Conservation (phyloP, 2,113 vertebrate species). For the Callorhinus ursinus region DNA sequence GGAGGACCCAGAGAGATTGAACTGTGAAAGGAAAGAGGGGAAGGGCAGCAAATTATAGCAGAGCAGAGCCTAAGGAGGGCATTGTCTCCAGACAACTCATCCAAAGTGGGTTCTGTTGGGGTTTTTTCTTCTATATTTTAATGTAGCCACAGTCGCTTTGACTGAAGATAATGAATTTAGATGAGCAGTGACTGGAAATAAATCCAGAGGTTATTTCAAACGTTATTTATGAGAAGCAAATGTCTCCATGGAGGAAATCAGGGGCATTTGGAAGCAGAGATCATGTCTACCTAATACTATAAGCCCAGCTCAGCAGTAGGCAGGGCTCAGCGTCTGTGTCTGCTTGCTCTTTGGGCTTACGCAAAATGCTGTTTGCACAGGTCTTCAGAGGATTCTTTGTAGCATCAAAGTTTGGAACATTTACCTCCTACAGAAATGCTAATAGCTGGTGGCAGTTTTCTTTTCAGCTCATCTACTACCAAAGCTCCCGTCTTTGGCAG, state of each 20-base stretch:
- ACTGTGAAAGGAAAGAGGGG: not conserved
- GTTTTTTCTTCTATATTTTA: conserved; percentile 47
- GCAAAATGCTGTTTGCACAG: not conserved
- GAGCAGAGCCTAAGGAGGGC: not conserved
- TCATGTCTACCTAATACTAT: not conserved
- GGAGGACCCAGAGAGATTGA: not conserved
- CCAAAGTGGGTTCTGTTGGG: not conserved
- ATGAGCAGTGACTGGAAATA: not conserved
- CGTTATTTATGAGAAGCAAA: conserved; percentile 37
- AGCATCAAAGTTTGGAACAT: conserved; percentile 56
- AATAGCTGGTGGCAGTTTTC: conserved; percentile 65
- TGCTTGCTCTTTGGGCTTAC: accelerated
- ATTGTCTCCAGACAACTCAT: not conserved
- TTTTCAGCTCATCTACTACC: conserved; percentile 54
- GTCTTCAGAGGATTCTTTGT: not conserved
- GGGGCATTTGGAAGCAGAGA: conserved; percentile 34
- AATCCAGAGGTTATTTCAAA: conserved; percentile 40
- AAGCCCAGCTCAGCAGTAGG: conserved; percentile 24
- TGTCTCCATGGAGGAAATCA: not conserved
- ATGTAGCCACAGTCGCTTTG: not conserved
- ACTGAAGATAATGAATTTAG: not conserved
- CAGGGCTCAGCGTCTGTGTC: not conserved
- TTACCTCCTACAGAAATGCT: conserved; percentile 64
- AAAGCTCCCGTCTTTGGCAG: conserved; percentile 26
- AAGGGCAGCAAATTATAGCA: accelerated